Conservation (phyloP, 2,797 vertebrate species). For the Artibeus jamaicensis region DNA sequence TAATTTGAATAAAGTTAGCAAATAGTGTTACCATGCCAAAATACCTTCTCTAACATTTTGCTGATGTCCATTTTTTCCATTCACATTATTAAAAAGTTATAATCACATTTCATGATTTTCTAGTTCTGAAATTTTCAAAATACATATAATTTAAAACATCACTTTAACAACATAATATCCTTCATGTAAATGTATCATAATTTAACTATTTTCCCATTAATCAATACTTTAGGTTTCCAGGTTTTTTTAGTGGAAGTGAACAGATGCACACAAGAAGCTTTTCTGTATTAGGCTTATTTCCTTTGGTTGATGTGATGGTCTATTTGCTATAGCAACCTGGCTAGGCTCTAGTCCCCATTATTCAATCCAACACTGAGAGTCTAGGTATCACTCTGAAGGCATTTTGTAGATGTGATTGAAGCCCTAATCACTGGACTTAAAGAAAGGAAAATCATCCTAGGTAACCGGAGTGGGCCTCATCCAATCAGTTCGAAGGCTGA, state of each 20-base stretch:
- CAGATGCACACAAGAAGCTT: neutral
- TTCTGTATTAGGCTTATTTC: neutral
- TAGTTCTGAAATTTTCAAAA: neutral
- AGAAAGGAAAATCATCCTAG: neutral
- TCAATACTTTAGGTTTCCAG: neutral
- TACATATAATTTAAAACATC: neutral
- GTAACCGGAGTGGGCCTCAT: neutral
- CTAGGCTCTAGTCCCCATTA: neutral
- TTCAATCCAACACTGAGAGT: neutral
- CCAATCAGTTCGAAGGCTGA: neutral
- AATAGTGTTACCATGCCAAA: neutral
- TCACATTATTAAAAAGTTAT: neutral
- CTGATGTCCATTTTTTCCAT: neutral
- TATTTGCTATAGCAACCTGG: neutral
- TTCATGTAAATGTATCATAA: neutral
- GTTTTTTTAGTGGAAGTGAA: neutral
- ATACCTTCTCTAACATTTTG: neutral
- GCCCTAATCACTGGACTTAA: neutral
- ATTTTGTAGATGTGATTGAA: neutral
- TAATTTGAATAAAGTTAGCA: neutral
- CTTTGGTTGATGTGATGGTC: neutral
- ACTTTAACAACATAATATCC: neutral
- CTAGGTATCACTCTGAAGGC: neutral
- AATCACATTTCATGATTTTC: neutral
- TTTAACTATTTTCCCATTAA: neutral